Evolutionary conservation across 2,113 vertebrate genomes (phyloP), one percentile per base, ranked within the genome.

Genomic region (Zapornia atra): DNA sequence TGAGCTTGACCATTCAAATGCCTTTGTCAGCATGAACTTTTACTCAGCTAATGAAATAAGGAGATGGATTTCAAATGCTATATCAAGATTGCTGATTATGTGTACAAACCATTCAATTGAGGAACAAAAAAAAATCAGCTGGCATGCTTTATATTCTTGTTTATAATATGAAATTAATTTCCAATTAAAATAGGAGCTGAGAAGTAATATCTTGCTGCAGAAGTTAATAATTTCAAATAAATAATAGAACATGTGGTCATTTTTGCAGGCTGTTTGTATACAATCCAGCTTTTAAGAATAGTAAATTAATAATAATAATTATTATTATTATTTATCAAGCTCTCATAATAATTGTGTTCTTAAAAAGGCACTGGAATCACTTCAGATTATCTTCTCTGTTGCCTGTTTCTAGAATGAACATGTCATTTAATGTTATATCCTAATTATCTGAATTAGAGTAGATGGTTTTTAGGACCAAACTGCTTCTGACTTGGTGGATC

Each of bases 211-310:
- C 33, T 93, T 53, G 10, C 34, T 84, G 26, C 10, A 86, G 42
- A 88, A 86, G 31, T 71, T 60, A 92, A 48, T 86, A 83, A 66
- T 92, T 92, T 92, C 10, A 57, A 78, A 92, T 79, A 92, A 94
- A 76, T 65, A 78, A 79, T 72, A 92, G 38, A 90, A 53, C 5
- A 40, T 60, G 28, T 78, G 86, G 65, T 91, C 86, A 86, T 92
- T 90, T 46, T 90, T 92, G 34, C 20, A 48, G 20, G 36, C 15
- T 5, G 69, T 75, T 63, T 90, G 31, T 68, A 84, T 25, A 71
- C 42, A 75, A 56, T 66, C 34, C 85, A 90, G 31, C 53, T 86
- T 90, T 84, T 61, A 90, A 92, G 48, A 69, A 96, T 78, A 88
- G 63, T 11, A 68, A 56, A 88, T 80, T 59, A 83, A 66, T 94